Evolutionary conservation across 1,140 invertebrate species (phyloP).

Genomic region (Drosophila mojavensis): DNA sequence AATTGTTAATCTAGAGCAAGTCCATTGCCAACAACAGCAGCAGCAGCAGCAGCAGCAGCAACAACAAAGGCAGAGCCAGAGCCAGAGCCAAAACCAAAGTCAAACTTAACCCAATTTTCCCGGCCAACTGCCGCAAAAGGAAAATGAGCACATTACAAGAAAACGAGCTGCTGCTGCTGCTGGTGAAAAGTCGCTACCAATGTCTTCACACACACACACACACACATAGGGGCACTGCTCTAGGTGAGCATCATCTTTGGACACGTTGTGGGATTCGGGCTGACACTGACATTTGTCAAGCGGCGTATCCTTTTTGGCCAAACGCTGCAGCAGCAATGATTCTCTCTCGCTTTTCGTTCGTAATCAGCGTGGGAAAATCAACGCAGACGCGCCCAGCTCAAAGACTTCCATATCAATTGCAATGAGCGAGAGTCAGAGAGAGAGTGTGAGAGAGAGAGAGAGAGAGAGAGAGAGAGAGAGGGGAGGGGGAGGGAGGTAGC

Average conservation of each 20-base stretch:
- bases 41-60: neutral
- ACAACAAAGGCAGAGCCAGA: neutral
- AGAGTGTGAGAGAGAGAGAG: neutral
- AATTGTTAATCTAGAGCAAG: constrained; percentile 66
- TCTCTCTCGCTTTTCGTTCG: constrained; percentile 39
- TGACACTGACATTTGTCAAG: constrained; percentile 73
- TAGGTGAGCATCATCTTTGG: constrained; percentile 61
- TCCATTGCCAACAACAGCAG: constrained; percentile 51
- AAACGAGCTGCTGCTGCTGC: constrained; percentile 52
- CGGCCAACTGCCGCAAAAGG: constrained; percentile 60
- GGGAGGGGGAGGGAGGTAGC: neutral
- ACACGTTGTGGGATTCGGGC: constrained; percentile 69
- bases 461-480: neutral
- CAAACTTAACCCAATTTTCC: constrained; percentile 76
- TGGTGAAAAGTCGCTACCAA: constrained; percentile 34
- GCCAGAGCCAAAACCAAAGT: constrained; percentile 24
- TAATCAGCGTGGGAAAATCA: constrained; percentile 79
- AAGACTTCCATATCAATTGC: neutral
- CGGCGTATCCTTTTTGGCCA: constrained; percentile 67
- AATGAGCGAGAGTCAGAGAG: too few relatives aligned
- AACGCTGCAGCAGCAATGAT: constrained; percentile 39
- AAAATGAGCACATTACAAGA: constrained; percentile 80
- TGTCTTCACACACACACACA: neutral
- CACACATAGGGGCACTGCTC: constrained; percentile 29
- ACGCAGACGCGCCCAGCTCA: constrained; percentile 10